phyloP scores from a whole-genome alignment of 2,888 invertebrate genomes.

The Melanophora roralis region DNA sequence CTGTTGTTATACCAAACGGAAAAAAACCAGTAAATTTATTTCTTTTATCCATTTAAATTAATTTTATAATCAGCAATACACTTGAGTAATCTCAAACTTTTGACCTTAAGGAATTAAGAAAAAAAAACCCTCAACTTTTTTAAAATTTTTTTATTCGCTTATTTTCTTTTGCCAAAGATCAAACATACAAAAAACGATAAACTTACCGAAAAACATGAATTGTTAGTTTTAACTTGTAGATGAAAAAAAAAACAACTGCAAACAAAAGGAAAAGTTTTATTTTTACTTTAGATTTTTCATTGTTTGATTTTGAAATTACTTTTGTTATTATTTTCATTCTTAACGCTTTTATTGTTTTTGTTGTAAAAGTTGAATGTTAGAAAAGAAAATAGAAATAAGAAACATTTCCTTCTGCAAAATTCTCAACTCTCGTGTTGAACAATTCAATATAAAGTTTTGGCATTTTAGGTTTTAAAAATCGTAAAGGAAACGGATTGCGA shows the following conservation, averaged over 20 bases:
- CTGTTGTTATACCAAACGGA: too few species aligned
- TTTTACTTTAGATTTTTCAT: conserved; percentile 6
- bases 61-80: too few species aligned
- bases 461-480: conserved; percentile 55
- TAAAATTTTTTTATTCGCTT: background rate
- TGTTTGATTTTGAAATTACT: conserved; percentile 54
- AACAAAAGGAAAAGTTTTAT: conserved; percentile 51
- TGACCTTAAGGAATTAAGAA: conserved; percentile 5
- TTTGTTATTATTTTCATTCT: conserved; percentile 46
- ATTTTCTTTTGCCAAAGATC: conserved; percentile 15
- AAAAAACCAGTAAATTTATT: too few species aligned
- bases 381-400: conserved; percentile 27
- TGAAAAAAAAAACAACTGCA: conserved; percentile 34
- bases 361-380: conserved; percentile 5
- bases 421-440: conserved; percentile 44
- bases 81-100: background rate
- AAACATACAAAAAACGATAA: conserved; percentile 56
- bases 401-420: conserved; percentile 7
- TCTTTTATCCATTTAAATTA: too few species aligned
- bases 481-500: conserved; percentile 59
- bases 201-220: conserved; percentile 62
- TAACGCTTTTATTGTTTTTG: conserved; percentile 10
- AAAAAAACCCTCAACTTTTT: background rate
- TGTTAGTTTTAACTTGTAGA: conserved; percentile 60
- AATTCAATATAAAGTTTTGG: conserved; percentile 61